Base-by-base conservation (phyloP, 2,113 vertebrate species). In the Ahaetulla prasina region DNA sequence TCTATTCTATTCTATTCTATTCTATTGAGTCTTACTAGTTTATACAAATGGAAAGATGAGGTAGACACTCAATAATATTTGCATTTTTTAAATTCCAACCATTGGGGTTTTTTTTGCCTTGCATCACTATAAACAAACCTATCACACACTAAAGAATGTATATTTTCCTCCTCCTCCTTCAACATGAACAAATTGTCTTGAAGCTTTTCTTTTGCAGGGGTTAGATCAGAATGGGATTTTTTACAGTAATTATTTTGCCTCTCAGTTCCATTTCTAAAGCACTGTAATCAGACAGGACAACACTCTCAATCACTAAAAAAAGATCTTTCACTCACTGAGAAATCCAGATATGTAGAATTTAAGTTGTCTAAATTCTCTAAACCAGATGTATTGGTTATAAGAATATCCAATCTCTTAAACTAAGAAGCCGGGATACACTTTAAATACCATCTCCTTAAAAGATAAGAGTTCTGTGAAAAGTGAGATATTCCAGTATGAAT, bases 71-170 rank as follows among this genome's bases (percentile, higher is more conserved):
- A 68, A n/a, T 68, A 68, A 68, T 68, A 74, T 35, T 74, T 74
- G 30, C 18, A 90, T 4, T 12, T n/a, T 89, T 22, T 63, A 86
- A 94, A 94, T 88, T 95, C 68, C 35, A 95, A 30, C 2, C 4
- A 47, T 12, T 12, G 93, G 30, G 14, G 8, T 0, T 30, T 63
- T n/a, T 63, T 63, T 63, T 93, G 53, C 89, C 63, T 47, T 30
- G 4, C 18, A 92, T 25, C 25, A 93, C 47, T 74, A 27, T 93
- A 43, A 89, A 88, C 43, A 92, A 7, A 93, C 55, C 57, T 93
- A 94, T 93, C 90, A 90, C 39, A 8, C 27, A 89, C 45, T 3
- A 20, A 87, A 92, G 94, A 89, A 23, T 60, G 52, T 5, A 91
- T 68, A n/a, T 68, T 68, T 68, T 92, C 84, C 27, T 1, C 30